These are phyloP conservation scores for Myiozetetes cayanensis DNA, from an alignment of 2,113 vertebrate genomes.

Conservation along the genomic window DNA sequence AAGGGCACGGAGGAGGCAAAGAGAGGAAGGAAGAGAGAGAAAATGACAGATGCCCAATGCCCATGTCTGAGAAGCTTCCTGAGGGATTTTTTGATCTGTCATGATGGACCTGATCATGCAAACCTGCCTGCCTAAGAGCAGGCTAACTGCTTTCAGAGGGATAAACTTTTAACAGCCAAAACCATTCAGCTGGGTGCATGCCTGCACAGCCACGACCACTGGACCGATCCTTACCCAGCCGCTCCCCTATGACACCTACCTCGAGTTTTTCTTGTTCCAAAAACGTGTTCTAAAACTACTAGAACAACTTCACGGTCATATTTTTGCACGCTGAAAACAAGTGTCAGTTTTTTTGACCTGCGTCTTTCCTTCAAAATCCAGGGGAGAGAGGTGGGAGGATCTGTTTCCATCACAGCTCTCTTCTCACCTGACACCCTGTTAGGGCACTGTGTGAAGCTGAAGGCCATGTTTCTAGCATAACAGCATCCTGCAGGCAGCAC, in stretches of 20 bases:
- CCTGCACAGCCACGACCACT: not conserved
- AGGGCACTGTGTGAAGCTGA: not conserved
- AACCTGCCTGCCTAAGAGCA: not conserved
- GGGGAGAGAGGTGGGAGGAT: not conserved
- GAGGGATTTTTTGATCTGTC: not conserved
- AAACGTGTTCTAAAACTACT: not conserved
- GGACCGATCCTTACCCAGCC: rapidly evolving
- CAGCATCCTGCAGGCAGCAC: not conserved
- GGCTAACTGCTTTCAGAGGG: not conserved
- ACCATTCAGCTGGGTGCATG: not conserved
- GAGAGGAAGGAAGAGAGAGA: not conserved
- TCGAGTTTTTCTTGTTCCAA: not conserved
- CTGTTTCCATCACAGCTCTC: not conserved
- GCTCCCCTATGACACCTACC: not conserved
- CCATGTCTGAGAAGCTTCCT: not conserved
- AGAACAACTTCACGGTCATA: not conserved
- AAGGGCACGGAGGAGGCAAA: not conserved
- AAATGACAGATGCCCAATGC: not conserved
- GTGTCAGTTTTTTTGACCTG: not conserved
- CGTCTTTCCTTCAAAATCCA: not conserved
- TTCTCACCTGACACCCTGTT: rapidly evolving
- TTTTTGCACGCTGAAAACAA: not conserved
- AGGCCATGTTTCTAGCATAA: rapidly evolving
- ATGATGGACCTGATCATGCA: not conserved
- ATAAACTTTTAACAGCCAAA: not conserved